Conservation (phyloP, 2,888 invertebrate genomes). For the Poecilobothrus nobilitatus region DNA sequence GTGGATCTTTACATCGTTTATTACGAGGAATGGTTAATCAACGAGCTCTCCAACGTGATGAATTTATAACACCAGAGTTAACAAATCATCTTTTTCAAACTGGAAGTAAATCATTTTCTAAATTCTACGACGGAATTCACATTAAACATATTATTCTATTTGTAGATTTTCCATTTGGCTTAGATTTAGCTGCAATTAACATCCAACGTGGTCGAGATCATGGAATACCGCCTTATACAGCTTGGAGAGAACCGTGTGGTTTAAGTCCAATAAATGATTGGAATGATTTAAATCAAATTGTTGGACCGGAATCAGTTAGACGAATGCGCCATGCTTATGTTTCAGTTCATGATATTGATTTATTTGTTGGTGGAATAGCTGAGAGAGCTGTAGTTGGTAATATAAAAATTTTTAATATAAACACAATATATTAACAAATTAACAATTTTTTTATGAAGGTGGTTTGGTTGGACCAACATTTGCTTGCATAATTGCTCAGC, state of each 20-base stretch:
- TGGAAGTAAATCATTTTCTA: slow-evolving; percentile 34
- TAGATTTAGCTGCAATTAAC: slow-evolving; percentile 82
- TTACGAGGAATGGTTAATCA: slow-evolving; percentile 70
- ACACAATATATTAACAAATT: no score
- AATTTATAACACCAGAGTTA: slow-evolving; percentile 70
- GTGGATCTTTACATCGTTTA: slow-evolving; percentile 71
- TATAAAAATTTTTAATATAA: not conserved
- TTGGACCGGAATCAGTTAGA: slow-evolving; percentile 54
- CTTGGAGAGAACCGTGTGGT: slow-evolving; percentile 74
- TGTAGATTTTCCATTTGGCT: slow-evolving; percentile 58
- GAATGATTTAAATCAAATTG: slow-evolving; percentile 60
- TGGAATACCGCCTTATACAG: slow-evolving; percentile 69
- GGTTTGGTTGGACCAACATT: slow-evolving; percentile 81
- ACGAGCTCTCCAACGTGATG: slow-evolving; percentile 68
- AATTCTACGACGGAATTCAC: not conserved
- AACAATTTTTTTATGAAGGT: slow-evolving; percentile 22
- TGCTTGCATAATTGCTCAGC: slow-evolving; percentile 79
- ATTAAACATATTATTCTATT: slow-evolving; percentile 1
- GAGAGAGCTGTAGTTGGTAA: slow-evolving; percentile 65
- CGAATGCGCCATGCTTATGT: slow-evolving; percentile 56
- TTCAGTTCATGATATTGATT: slow-evolving; percentile 72
- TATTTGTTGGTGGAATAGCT: slow-evolving; percentile 74
- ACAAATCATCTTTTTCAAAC: slow-evolving; percentile 79
- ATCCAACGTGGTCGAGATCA: slow-evolving; percentile 83
- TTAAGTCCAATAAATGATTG: slow-evolving; percentile 57